Evolutionary conservation across 2,797 vertebrate species (phyloP).

Genomic region (Carduelis carduelis): DNA sequence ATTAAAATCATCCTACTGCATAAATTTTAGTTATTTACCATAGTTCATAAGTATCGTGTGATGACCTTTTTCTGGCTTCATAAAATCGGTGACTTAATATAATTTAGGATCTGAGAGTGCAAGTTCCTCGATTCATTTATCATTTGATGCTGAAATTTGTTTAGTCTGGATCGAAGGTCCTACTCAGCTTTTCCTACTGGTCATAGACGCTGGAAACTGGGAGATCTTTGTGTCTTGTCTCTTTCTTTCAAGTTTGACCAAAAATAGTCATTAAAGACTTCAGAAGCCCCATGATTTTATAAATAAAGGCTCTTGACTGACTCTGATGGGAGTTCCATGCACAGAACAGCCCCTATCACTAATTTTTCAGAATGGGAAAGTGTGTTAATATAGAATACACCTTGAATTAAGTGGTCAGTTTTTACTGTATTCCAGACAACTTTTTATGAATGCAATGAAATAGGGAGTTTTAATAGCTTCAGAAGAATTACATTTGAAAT

Average conservation of each 20-base stretch:
- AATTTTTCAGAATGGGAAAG: background rate
- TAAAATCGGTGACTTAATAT: slow-evolving; percentile 48
- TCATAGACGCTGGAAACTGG: background rate
- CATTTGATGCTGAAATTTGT: slow-evolving; percentile 59
- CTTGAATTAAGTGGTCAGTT: background rate
- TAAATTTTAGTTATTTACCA: slow-evolving; percentile 56
- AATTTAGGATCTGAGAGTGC: slow-evolving; percentile 53
- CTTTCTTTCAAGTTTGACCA: slow-evolving; percentile 39
- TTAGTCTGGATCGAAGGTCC: slow-evolving; percentile 54
- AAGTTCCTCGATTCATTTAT: slow-evolving; percentile 36
- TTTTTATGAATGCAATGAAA: slow-evolving; percentile 14
- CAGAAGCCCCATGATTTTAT: background rate
- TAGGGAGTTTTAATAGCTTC: background rate
- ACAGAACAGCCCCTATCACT: background rate
- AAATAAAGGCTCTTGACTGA: background rate
- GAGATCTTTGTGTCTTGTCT: background rate
- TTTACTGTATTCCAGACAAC: slow-evolving; percentile 1
- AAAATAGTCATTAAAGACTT: slow-evolving; percentile 44
- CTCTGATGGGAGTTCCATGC: background rate
- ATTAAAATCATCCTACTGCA: slow-evolving; percentile 17
- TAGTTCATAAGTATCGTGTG: slow-evolving; percentile 30
- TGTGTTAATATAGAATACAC: background rate
- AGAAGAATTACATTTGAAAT: background rate
- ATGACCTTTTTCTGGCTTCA: slow-evolving; percentile 56
- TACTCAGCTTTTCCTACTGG: background rate